Conservation (phyloP, 2,113 vertebrate species). For the Eretmochelys imbricata region DNA sequence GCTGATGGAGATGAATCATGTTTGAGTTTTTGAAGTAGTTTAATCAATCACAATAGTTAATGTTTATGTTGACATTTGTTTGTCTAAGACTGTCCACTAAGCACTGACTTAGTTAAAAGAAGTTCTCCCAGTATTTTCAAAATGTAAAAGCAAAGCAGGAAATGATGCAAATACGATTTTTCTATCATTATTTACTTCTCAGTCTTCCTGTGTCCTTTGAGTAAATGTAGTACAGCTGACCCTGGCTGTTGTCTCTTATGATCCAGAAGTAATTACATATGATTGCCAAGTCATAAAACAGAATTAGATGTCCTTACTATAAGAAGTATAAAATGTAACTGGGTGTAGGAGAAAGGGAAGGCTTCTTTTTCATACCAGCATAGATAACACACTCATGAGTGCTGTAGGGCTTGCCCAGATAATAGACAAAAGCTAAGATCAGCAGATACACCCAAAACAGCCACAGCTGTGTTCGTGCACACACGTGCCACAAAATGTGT, state of each 20-base stretch:
- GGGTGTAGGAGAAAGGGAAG: neutral
- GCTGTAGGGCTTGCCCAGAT: neutral
- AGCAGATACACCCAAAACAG: fast-evolving
- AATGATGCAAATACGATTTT: neutral
- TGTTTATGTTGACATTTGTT: neutral
- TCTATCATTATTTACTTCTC: neutral
- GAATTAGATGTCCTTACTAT: neutral
- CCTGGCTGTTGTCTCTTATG: neutral
- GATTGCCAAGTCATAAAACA: neutral
- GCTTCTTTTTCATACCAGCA: neutral
- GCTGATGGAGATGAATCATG: neutral
- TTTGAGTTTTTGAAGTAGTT: constrained; percentile 9
- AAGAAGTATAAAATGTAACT: neutral
- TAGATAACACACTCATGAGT: neutral
- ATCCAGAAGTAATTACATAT: constrained; percentile 50
- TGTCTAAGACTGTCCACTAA: neutral
- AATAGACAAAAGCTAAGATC: neutral
- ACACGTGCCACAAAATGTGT: fast-evolving
- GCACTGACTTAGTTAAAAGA: neutral
- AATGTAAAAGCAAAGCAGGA: neutral
- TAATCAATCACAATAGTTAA: neutral
- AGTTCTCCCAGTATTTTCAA: too few relatives aligned
- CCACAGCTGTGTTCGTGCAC: fast-evolving
- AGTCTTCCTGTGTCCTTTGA: neutral
- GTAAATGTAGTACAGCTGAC: neutral